A percentile compares a stretch with the other conserved stretches of the same genome.
phyloP scores from a whole-genome alignment of 2,797 vertebrate genomes.

The Falco berigora region DNA sequence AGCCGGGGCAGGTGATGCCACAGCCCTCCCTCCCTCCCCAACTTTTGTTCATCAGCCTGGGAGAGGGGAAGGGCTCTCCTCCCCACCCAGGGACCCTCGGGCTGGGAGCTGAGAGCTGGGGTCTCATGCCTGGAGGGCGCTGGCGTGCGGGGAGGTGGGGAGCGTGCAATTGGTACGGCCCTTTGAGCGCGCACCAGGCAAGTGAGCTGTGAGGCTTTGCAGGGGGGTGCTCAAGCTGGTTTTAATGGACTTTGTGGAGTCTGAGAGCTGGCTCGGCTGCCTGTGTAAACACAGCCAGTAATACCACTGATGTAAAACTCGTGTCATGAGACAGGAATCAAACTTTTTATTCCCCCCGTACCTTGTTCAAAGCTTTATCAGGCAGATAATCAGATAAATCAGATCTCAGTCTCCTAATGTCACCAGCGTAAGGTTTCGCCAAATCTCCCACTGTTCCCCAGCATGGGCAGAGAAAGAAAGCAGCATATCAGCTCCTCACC shows the following conservation, averaged over 20 bases:
- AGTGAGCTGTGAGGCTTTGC: neutral
- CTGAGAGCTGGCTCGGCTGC: neutral
- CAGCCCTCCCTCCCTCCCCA: rapidly evolving
- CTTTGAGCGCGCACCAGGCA: neutral
- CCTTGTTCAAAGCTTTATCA: constrained; percentile 44
- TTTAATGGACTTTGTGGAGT: neutral
- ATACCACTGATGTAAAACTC: neutral
- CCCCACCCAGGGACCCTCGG: rapidly evolving
- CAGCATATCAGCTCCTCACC: neutral
- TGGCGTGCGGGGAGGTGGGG: neutral
- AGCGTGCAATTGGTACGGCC: rapidly evolving
- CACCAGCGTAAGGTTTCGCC: neutral
- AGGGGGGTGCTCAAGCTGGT: neutral
- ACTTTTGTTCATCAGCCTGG: neutral
- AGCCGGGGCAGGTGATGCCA: neutral
- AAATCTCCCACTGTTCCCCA: neutral
- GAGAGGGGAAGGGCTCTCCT: neutral
- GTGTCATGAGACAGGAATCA: neutral
- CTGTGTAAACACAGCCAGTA: constrained; percentile 15
- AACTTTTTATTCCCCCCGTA: neutral
- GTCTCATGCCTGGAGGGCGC: neutral
- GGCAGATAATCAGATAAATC: constrained; percentile 6
- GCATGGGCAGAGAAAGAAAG: neutral
- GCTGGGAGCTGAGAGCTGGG: neutral
- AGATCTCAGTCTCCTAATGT: neutral